Evolutionary conservation across 2,797 vertebrate genomes (phyloP).

Genomic region (Mareca strepera): DNA sequence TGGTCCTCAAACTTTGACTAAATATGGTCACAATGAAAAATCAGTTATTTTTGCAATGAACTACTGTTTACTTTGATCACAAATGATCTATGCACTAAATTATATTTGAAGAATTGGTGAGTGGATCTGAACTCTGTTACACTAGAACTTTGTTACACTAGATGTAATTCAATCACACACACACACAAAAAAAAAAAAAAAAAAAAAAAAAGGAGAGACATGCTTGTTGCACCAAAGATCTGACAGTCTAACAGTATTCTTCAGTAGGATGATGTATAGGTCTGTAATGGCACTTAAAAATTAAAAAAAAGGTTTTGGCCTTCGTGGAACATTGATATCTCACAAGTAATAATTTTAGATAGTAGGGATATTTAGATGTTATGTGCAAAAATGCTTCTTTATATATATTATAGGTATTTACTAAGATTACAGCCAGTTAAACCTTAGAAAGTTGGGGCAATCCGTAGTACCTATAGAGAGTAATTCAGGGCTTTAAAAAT

Average conservation of each 20-base stretch:
- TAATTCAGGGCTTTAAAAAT: neutral
- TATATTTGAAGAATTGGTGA: neutral
- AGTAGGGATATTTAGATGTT: neutral
- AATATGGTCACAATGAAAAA: neutral
- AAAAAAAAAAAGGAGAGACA: neutral
- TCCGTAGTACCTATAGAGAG: neutral
- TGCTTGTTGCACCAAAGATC: neutral
- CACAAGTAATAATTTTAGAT: neutral
- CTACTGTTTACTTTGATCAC: neutral
- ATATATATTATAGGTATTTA: neutral
- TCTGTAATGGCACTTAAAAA: neutral
- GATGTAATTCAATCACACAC: neutral
- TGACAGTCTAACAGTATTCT: neutral
- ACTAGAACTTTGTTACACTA: neutral
- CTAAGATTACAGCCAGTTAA: neutral
- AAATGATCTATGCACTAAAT: neutral
- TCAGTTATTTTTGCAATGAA: neutral
- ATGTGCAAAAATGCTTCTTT: neutral
- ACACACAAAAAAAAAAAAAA: neutral
- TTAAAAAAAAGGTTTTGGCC: accelerated
- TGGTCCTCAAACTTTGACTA: neutral
- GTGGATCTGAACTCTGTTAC: neutral
- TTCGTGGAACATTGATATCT: neutral
- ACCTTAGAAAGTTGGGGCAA: neutral
- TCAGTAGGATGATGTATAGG: neutral